A percentile compares a stretch with the other conserved stretches of the same genome.
phyloP scores from a whole-genome alignment of 2,113 vertebrate species.

The Erpornis zantholeuca region DNA sequence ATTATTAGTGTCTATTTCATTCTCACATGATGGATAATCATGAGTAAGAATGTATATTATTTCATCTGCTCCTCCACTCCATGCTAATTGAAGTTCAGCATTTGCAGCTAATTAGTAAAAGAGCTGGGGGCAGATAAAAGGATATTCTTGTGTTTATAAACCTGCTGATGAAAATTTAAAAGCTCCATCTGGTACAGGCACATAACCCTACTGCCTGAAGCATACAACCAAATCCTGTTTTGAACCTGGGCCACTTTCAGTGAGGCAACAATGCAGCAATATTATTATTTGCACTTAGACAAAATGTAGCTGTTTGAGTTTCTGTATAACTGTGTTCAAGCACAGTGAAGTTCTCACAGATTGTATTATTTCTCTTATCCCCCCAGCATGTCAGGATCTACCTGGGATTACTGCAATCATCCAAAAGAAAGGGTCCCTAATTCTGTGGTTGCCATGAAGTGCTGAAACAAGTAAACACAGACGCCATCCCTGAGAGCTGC shows the following conservation, averaged over 20 bases:
- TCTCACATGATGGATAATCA: constrained; percentile 7
- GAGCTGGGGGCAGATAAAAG: neutral
- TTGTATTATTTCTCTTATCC: neutral
- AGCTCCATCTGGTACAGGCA: constrained; percentile 27
- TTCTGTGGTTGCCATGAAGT: neutral
- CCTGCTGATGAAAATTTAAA: constrained; percentile 50
- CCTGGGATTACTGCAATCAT: neutral
- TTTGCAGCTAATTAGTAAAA: constrained; percentile 10
- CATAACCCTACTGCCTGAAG: neutral
- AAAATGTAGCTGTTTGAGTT: neutral
- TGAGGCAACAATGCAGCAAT: neutral
- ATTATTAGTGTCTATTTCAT: neutral
- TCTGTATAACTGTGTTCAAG: neutral
- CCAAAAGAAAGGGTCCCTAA: neutral
- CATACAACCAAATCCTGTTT: neutral
- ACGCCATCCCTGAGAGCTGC: neutral
- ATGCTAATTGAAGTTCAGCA: constrained; percentile 1
- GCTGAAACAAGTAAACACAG: neutral
- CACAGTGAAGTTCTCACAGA: neutral
- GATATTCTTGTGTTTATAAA: constrained; percentile 16
- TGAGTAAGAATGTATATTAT: neutral
- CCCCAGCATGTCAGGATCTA: neutral
- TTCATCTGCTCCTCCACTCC: neutral
- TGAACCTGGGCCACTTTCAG: neutral
- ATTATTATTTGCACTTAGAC: neutral